Evolutionary conservation across 2,888 invertebrate genomes (phyloP), one percentile per base, ranked within the genome.

Genomic region (Pandemis corylana): DNA sequence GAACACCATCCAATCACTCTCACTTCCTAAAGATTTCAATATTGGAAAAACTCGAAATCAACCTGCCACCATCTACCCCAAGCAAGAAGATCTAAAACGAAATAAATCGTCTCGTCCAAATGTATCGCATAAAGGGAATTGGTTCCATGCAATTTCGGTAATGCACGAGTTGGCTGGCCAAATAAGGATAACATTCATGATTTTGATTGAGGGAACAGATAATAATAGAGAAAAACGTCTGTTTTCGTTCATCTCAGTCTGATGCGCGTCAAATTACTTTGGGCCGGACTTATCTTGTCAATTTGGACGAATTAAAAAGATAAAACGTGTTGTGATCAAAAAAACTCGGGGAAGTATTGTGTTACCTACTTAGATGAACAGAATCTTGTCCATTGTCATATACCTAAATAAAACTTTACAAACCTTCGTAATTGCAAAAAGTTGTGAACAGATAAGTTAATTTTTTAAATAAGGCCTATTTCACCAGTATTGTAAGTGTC

Each of bases 121-220:
- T 81, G 81, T 87, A 87, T 87, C 86, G 85, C 87, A 90, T 91
- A 90, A 90, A 92, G 88, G 85, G 90, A 87, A 92, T 92, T 90
- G 90, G 88, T 89, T 90, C 85, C 83, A 83, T 89, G 90, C 92
- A 92, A 92, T 92, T 91, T 90, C 87, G 82, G 90, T 92, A 92
- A 92, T 92, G 92, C 90, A 91, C 84, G 87, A 88, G 85, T 91
- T 90, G 90, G 88, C 90, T 85, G 84, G 84, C 85, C 81, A 85
- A 84, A 85, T 84, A 84, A 82, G 83, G 84, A 86, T 82, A 77
- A 76, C 81, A 78, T 83, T 79, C 84, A 84, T 81, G 84, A 83
- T 87, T 89, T 89, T 91, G 89, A 90, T 90, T 88, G 88, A 89
- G 85, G 83, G 83, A 81, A 84, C 81, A 81, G 81, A 82, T 83